These are phyloP conservation scores for Drosophila hawaiiensis DNA, from an alignment of 2,888 invertebrate species.

Conservation along the genomic window DNA sequence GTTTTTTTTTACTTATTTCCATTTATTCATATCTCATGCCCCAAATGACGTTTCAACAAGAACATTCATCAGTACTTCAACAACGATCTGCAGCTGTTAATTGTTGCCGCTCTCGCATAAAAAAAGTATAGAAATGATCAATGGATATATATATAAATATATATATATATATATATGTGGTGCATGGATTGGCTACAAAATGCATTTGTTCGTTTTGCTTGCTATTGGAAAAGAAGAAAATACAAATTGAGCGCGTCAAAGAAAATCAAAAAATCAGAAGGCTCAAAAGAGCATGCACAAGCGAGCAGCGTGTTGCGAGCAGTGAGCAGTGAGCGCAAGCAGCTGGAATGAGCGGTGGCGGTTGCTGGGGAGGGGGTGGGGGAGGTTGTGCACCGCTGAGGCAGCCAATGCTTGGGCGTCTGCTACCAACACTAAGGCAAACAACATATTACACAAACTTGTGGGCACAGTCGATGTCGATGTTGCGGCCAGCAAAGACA, in stretches of 20 bases:
- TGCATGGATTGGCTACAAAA: constrained; percentile 21
- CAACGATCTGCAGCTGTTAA: constrained; percentile 55
- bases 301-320: constrained; percentile 6
- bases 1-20: background rate
- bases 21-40: constrained; percentile 23
- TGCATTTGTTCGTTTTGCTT: constrained; percentile 42
- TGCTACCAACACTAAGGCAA: constrained; percentile 47
- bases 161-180: background rate
- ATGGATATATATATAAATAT: background rate
- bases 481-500: constrained; percentile 64
- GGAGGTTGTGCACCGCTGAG: constrained; percentile 9
- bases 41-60: constrained; percentile 31
- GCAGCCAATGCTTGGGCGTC: constrained; percentile 65
- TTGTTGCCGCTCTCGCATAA: constrained; percentile 27
- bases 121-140: background rate
- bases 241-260: constrained; percentile 34
- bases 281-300: constrained; percentile 14
- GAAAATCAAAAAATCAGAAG: background rate
- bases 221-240: constrained; percentile 15
- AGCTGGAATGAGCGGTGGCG: constrained; percentile 16
- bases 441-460: constrained; percentile 66
- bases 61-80: constrained; percentile 43
- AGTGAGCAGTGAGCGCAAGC: constrained; percentile 41
- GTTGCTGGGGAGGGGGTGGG: background rate
- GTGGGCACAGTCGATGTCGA: constrained; percentile 82